Evolutionary conservation across 2,797 vertebrate genomes (phyloP).

Genomic region (Periparus ater): DNA sequence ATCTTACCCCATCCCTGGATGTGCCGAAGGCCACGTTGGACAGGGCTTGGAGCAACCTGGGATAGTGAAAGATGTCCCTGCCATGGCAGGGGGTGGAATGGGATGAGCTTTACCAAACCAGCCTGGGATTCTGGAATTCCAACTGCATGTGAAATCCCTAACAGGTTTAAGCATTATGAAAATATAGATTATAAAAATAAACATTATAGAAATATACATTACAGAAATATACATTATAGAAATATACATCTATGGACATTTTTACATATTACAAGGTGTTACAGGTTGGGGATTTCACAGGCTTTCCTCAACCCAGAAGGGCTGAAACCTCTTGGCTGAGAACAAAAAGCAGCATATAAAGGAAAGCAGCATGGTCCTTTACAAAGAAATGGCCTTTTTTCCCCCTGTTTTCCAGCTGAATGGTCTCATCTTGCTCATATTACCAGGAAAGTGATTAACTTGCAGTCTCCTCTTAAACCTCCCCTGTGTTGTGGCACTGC

Average conservation of each 20-base stretch:
- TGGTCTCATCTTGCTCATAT: not conserved
- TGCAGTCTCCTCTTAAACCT: not conserved
- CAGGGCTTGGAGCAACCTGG: accelerated
- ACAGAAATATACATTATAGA: not conserved
- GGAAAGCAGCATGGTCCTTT: not conserved
- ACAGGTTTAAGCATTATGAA: not conserved
- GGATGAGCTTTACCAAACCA: not conserved
- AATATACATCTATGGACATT: not conserved
- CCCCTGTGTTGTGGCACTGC: not conserved
- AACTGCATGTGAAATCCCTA: not conserved
- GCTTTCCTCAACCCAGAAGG: not conserved
- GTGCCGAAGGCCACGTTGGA: not conserved
- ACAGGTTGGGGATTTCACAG: not conserved
- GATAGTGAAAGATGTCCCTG: not conserved
- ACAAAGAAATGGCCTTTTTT: not conserved
- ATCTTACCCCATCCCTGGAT: not conserved
- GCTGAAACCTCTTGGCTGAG: not conserved
- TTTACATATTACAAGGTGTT: not conserved
- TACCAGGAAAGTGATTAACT: not conserved
- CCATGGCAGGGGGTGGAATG: not conserved
- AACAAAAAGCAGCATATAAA: not conserved
- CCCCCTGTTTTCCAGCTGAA: not conserved
- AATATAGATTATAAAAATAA: not conserved
- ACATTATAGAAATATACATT: not conserved
- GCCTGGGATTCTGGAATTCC: not conserved